Evolutionary conservation across 2,797 vertebrate genomes (phyloP), one percentile per base, ranked within the genome.

Genomic region (Bradypus variegatus): DNA sequence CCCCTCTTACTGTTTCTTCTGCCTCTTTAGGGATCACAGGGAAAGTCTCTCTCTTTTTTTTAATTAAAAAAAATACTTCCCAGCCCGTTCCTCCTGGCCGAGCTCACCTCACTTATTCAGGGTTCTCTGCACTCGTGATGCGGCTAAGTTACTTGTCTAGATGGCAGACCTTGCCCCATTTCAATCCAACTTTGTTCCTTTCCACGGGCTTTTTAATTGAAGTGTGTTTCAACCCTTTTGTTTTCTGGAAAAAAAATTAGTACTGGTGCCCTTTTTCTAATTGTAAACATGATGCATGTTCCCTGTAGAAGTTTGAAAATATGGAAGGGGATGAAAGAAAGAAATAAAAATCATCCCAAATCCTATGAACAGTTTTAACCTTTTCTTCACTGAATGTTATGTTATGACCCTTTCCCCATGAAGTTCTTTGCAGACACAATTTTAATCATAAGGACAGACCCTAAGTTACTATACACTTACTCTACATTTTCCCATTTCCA

Each of bases 171-270:
- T 18, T 2, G 0, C 2, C 55, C 18, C 3, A 7, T 18, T 76
- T 45, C 15, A 1, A 3, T 5, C 1, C 0, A 0, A 13, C 21
- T 36, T 64, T 16, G 0, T 12, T n/a, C 67, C 21, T 72, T 77
- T 79, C 60, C 5, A 3, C 3, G 48, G 75, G 78, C 9, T 12
- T 14, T 29, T 29, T n/a, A 19, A 45, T 41, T 6, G 1, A 11
- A 27, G 13, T 3, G 2, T 48, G 19, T 45, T 18, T 36, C 36
- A 45, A n/a, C 6, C 45, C 31, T 31, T 31, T 48, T 3, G n/a
- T 38, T n/a, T 70, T 48, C 88, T 6, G 9, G 18, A 41, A 88
- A 50, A 58, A 3, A 86, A 53, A 58, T 2, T 5, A 25, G 21
- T 9, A 12, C 12, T 0, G 14, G 16, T 53, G 25, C 48, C 33